Evolutionary conservation across 2,888 invertebrate genomes (phyloP).

Genomic region (Melieria crassipennis): DNA sequence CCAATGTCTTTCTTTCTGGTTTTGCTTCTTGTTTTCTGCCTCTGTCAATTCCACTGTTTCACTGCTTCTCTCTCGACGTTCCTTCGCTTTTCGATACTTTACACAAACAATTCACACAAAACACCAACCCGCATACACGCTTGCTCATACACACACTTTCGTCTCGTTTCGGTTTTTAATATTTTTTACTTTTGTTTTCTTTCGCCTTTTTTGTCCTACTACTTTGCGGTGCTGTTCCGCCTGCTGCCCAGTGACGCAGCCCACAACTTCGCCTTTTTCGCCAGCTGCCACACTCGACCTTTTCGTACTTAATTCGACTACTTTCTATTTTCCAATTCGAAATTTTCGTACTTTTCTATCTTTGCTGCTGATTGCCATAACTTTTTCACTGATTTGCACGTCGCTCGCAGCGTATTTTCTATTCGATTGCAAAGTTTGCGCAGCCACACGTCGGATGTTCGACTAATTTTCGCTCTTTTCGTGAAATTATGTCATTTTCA

Average conservation of each 20-base stretch:
- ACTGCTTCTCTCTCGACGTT: slow-evolving; percentile 36
- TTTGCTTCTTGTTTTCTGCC: slow-evolving; percentile 38
- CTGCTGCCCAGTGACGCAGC: slow-evolving; percentile 30
- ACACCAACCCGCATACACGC: slow-evolving; percentile 6
- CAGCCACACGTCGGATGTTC: slow-evolving; percentile 29
- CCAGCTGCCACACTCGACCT: background rate
- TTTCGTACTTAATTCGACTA: slow-evolving; percentile 17
- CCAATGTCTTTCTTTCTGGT: slow-evolving; percentile 52
- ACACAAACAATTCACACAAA: slow-evolving; percentile 7
- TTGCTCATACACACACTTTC: slow-evolving; percentile 12
- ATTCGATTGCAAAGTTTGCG: slow-evolving; percentile 25
- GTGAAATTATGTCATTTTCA: slow-evolving; percentile 41
- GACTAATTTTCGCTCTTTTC: slow-evolving; percentile 23
- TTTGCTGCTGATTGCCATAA: slow-evolving; percentile 12
- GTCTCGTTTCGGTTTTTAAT: too few species aligned
- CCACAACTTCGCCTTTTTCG: slow-evolving; percentile 12
- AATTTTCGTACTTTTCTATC: background rate
- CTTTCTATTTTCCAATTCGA: slow-evolving; percentile 21
- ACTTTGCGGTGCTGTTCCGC: slow-evolving; percentile 14
- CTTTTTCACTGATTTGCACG: slow-evolving; percentile 22
- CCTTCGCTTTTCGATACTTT: too few species aligned
- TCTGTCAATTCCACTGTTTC: slow-evolving; percentile 38
- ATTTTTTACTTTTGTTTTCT: background rate
- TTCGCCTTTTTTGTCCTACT: slow-evolving; percentile 17
- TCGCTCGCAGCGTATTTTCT: slow-evolving; percentile 16